phyloP scores from a whole-genome alignment of 2,797 vertebrate species.

The Hybognathus amarus region DNA sequence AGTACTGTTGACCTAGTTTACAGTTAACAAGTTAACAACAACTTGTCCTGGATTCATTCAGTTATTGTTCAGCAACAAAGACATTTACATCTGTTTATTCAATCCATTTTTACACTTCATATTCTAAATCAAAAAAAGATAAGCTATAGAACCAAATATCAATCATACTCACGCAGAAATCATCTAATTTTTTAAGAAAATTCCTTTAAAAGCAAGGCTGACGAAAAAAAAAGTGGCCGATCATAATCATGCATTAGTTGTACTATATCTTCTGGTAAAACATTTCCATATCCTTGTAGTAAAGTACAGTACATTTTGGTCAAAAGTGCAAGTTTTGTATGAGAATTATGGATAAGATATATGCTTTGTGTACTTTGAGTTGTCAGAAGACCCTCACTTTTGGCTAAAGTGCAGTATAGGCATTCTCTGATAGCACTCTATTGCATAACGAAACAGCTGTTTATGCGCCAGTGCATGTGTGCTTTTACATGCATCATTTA shows the following conservation, averaged over 20 bases:
- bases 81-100: neutral
- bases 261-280: neutral
- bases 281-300: neutral
- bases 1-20: neutral
- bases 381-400: neutral
- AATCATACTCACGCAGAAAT: neutral
- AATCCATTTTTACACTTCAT: neutral
- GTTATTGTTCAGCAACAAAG: conserved; percentile 6
- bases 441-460: neutral
- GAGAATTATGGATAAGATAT: conserved; percentile 21
- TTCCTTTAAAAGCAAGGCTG: neutral
- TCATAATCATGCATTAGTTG: neutral
- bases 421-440: neutral
- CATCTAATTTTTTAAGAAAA: neutral
- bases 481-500: neutral
- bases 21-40: conserved; percentile 7
- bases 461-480: neutral
- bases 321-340: conserved; percentile 10
- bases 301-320: neutral
- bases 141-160: neutral
- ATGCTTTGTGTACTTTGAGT: conserved; percentile 17
- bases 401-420: neutral
- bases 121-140: neutral
- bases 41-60: conserved; percentile 1
- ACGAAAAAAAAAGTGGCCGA: no score